These are phyloP conservation scores for Tympanoctomys barrerae DNA, from an alignment of 2,797 vertebrate genomes.

Conservation along the genomic window DNA sequence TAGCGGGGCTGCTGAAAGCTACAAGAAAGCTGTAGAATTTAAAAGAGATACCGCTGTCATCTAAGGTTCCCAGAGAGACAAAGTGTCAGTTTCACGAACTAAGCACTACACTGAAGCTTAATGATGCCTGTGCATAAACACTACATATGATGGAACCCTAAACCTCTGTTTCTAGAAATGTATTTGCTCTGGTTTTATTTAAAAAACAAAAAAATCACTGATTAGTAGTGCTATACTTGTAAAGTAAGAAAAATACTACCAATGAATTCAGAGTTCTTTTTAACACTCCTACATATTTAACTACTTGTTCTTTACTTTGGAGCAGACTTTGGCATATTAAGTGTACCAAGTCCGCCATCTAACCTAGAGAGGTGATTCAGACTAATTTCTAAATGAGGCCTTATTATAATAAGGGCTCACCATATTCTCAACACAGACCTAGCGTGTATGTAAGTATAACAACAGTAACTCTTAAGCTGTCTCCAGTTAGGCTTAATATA, in stretches of 20 bases:
- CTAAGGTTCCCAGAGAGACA: constrained; percentile 56
- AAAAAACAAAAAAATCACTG: constrained; percentile 18
- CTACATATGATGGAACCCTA: constrained; percentile 21
- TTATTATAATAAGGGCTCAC: constrained; percentile 44
- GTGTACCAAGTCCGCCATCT: constrained; percentile 2
- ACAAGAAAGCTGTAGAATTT: not conserved
- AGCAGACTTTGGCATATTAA: constrained; percentile 47
- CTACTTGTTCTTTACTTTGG: constrained; percentile 30
- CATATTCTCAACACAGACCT: constrained; percentile 45
- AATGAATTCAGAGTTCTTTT: constrained; percentile 39
- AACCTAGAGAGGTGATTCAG: not conserved
- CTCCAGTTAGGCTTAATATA: constrained; percentile 22
- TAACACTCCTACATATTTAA: constrained; percentile 57
- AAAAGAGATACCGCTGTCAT: not conserved
- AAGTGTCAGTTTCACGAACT: not conserved
- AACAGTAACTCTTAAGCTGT: constrained; percentile 41
- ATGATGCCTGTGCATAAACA: constrained; percentile 3
- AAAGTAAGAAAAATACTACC: constrained; percentile 41
- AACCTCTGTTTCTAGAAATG: not conserved
- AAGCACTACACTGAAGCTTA: not conserved
- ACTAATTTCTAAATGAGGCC: constrained; percentile 33
- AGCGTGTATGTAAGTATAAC: constrained; percentile 19
- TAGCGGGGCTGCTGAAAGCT: not conserved
- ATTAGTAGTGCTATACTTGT: constrained; percentile 39
- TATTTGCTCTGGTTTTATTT: constrained; percentile 41